Percentiles rank a stretch among this genome's conserved stretches.
Evolutionary conservation across 2,888 invertebrate species (phyloP).

Genomic region (Drosophila ezoana): DNA sequence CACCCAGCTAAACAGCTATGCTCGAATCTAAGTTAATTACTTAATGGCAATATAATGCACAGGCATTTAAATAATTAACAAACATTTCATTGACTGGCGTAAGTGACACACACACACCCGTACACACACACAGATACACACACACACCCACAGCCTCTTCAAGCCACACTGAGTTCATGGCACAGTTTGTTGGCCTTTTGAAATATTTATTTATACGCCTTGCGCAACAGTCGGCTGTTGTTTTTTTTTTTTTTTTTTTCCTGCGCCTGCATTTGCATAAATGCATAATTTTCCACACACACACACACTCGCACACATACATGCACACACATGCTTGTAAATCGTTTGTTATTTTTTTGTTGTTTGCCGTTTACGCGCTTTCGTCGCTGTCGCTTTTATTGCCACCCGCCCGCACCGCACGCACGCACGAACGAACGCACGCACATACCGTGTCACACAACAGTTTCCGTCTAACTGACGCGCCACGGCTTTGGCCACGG

Average conservation of each 20-base stretch:
- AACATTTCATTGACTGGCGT: constrained; percentile 73
- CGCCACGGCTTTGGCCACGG: constrained; percentile 23
- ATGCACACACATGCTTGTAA: constrained; percentile 13
- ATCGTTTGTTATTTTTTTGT: constrained; percentile 41
- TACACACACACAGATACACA: constrained; percentile 10
- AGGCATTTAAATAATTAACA: constrained; percentile 70
- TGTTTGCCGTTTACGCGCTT: constrained; percentile 42
- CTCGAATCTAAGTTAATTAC: constrained; percentile 70
- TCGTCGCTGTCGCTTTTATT: constrained; percentile 25
- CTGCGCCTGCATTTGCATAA: constrained; percentile 56
- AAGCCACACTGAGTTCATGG: constrained; percentile 41
- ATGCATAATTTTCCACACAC: constrained; percentile 50
- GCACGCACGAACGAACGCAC: constrained; percentile 25
- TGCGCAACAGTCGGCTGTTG: constrained; percentile 37
- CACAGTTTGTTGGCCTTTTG: constrained; percentile 50
- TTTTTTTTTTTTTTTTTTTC: constrained; percentile 15
- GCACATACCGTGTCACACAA: constrained; percentile 59
- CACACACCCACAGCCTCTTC: constrained; percentile 25
- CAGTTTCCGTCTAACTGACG: constrained; percentile 71
- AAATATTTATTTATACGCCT: constrained; percentile 63
- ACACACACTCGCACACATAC: constrained; percentile 18
- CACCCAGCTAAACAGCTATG: constrained; percentile 22
- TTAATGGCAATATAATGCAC: constrained; percentile 74
- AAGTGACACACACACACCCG: constrained; percentile 28
- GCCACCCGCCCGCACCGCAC: constrained; percentile 42